phyloP scores from a whole-genome alignment of 2,113 vertebrate genomes.

The Brachyistius frenatus region DNA sequence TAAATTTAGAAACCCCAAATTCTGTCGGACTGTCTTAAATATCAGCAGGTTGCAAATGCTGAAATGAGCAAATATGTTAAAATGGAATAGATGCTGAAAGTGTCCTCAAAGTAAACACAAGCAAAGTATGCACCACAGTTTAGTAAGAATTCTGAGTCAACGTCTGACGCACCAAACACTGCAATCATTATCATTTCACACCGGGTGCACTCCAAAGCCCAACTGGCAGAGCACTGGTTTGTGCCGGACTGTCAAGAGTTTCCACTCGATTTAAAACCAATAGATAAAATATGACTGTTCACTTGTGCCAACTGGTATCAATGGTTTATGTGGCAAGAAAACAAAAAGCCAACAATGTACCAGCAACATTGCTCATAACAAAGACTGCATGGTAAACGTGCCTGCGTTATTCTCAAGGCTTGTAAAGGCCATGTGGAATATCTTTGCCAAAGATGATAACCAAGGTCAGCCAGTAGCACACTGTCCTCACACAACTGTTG shows the following conservation, averaged over 20 bases:
- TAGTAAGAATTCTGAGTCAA: background rate
- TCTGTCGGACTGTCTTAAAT: conserved; percentile 6
- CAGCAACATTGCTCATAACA: background rate
- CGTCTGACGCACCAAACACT: background rate
- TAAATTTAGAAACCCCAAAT: conserved; percentile 52
- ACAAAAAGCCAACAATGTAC: conserved; percentile 9
- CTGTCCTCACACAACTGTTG: background rate
- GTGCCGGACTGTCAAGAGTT: conserved; percentile 33
- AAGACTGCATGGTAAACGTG: conserved; percentile 7
- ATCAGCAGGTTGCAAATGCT: conserved; percentile 1
- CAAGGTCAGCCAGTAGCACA: background rate
- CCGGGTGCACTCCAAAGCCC: conserved; percentile 20
- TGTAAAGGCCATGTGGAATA: background rate
- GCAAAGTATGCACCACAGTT: too few species aligned
- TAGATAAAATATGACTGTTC: conserved; percentile 13
- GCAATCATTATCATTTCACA: background rate
- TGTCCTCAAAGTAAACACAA: too few species aligned
- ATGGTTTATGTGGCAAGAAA: conserved; percentile 28
- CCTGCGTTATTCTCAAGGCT: background rate
- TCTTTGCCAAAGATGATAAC: background rate
- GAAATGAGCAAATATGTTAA: background rate
- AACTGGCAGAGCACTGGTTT: conserved; percentile 26
- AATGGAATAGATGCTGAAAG: background rate
- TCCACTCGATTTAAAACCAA: conserved; percentile 59
- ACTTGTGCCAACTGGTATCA: conserved; percentile 29